Evolutionary conservation across 2,797 vertebrate genomes (phyloP), one percentile per base, ranked within the genome.

Genomic region (Epinephelus awoara): DNA sequence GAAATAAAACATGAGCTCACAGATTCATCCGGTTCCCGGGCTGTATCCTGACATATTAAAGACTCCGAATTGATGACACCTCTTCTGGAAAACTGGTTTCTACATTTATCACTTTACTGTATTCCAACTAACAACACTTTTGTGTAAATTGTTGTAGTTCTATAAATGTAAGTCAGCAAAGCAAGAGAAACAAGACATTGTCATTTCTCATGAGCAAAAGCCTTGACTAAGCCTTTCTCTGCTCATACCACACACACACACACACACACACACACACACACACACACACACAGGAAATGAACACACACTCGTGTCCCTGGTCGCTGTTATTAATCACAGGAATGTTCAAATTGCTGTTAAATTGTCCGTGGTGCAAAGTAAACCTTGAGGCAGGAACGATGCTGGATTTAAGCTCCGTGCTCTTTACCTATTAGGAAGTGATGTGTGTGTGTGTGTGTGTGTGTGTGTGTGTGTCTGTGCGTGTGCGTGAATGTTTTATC

Each of bases 261-360:
- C 27, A 66, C 17, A 70, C 56, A 34, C 66, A 52, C 75, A 77
- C 80, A 49, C 73, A 66, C 67, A 52, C 34, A 76, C 80, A 57
- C 18, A 76, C 29, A 67, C 50, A 27, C 64, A 65, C 27, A 17
- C 7, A 42, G 11, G 9, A 42, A 42, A 3, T 21, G 19, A 50
- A 54, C 21, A 21, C 67, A 67, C 67, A 59, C 40, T 44, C 12
- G 0, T 2, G 23, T 77, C 81, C 57, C 71, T 34, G 47, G 57
- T 52, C 3, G 47, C 49, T 40, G 75, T 86, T 85, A 88, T 90
- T 88, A 89, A 92, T 93, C 86, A 87, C 86, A 51, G 55, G 29
- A 78, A 85, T 75, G 77, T 80, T 88, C 55, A 87, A 88, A 91
- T 84, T 79, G 82, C 77, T 88, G 86, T 89, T 89, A 85, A 93